Percentiles rank a stretch among this genome's conserved stretches.
phyloP scores from a whole-genome alignment of 2,888 invertebrate genomes.

The Siphlonurus alternatus region DNA sequence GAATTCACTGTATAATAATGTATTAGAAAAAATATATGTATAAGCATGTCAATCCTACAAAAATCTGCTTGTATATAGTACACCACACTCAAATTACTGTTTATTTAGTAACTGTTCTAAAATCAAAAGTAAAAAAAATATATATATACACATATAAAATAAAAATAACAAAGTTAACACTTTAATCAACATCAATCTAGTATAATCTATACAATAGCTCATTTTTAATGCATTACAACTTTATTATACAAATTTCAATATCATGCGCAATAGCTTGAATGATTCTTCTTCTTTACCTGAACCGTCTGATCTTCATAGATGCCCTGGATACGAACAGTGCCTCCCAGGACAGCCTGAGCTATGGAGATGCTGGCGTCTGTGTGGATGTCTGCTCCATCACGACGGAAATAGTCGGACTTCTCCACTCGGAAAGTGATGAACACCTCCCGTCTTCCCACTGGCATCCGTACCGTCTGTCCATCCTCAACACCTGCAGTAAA shows the following conservation, averaged over 20 bases:
- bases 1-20: neutral
- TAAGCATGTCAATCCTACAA: neutral
- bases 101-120: no score
- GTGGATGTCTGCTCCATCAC: constrained; percentile 92
- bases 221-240: no score
- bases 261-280: no score
- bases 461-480: constrained; percentile 91
- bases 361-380: constrained; percentile 83
- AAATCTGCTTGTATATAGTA: no score
- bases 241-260: no score
- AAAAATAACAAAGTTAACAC: no score
- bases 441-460: constrained; percentile 73
- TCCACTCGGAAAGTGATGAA: constrained; percentile 90
- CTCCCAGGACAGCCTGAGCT: constrained; percentile 86
- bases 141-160: no score
- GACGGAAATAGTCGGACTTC: constrained; percentile 69
- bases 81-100: no score
- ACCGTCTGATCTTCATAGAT: constrained; percentile 89
- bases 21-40: neutral
- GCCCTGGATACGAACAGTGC: constrained; percentile 80
- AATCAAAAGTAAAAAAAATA: no score
- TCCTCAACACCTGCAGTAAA: constrained; percentile 72
- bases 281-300: constrained; percentile 50
- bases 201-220: no score
- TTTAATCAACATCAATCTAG: no score